These are phyloP conservation scores for Hydrotaea cyrtoneurina DNA, from an alignment of 2,888 invertebrate genomes.

Conservation along the genomic window DNA sequence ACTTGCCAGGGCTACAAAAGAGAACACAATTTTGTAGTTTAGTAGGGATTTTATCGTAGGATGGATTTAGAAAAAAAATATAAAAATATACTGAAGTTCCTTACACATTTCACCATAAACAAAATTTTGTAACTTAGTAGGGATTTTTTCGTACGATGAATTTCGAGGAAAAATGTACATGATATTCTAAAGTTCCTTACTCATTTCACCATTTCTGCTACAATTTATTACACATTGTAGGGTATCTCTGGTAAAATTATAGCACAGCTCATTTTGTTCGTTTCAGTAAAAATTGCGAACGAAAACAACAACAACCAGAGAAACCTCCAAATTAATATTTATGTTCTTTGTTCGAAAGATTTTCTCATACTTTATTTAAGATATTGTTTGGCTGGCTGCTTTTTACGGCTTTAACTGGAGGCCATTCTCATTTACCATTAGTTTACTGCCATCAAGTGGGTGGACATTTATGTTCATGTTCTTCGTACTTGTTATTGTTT, in stretches of 20 bases:
- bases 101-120: no score
- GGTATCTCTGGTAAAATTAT: background rate
- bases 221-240: no score
- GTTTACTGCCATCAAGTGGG: conserved; percentile 26
- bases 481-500: background rate
- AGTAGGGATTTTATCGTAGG: no score
- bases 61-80: no score
- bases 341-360: conserved; percentile 7
- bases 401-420: background rate
- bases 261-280: background rate
- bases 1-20: no score
- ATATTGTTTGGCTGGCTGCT: background rate
- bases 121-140: no score
- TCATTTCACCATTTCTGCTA: no score
- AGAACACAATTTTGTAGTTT: no score
- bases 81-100: no score
- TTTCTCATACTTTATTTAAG: conserved; percentile 15
- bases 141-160: no score
- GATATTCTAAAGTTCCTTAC: no score
- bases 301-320: background rate
- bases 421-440: conserved; percentile 20
- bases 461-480: conserved; percentile 30
- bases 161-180: no score
- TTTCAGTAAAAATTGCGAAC: background rate
- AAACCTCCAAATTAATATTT: background rate